A percentile compares a stretch with the other conserved stretches of the same genome.
phyloP scores from a whole-genome alignment of 92 coral and sea anemone species.

The Anthopleura xanthogrammica region DNA sequence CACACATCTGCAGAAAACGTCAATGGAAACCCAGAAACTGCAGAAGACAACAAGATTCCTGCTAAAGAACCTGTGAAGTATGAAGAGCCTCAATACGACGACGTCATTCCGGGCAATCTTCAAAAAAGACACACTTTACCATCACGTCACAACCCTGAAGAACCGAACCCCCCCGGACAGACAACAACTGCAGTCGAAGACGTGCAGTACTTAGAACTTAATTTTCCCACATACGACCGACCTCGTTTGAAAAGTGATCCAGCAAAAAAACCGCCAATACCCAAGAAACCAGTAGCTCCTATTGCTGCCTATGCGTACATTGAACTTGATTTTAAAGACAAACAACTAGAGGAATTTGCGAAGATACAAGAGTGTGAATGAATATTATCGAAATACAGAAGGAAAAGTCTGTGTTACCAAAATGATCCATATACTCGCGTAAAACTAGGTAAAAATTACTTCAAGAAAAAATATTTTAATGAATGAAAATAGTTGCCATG shows the following conservation, averaged over 20 bases:
- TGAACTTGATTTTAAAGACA: conserved; percentile 65
- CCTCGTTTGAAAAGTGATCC: conserved; percentile 60
- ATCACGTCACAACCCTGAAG: conserved; percentile 12
- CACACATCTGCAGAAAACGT: background rate
- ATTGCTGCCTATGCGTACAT: conserved; percentile 59
- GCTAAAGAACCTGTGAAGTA: background rate
- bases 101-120: conserved; percentile 4
- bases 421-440: background rate
- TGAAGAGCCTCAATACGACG: conserved; percentile 30
- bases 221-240: conserved; percentile 46
- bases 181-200: background rate
- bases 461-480: background rate
- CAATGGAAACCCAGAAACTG: background rate
- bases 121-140: conserved; percentile 55
- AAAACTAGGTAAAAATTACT: background rate
- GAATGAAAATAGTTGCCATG: background rate
- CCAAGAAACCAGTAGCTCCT: conserved; percentile 18
- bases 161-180: background rate
- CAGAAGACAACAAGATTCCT: background rate
- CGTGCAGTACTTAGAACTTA: conserved; percentile 53
- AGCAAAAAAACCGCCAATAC: conserved; percentile 26
- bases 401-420: background rate
- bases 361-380: background rate
- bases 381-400: background rate
- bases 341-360: background rate